Evolutionary conservation across 2,113 vertebrate species (phyloP).

Genomic region (Prolemur simus): DNA sequence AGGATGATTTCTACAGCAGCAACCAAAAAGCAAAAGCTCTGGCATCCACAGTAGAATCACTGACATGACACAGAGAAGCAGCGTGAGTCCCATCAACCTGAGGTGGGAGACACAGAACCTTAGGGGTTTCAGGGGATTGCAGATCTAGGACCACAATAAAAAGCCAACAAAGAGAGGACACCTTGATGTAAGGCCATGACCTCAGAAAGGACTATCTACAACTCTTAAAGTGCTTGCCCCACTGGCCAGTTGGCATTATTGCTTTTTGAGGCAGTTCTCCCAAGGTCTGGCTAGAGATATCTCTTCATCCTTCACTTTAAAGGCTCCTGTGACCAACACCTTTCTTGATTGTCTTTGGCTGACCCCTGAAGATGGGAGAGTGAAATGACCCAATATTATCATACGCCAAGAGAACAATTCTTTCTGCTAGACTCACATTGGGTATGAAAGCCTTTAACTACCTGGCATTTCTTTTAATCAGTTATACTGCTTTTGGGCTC

Average conservation of each 20-base stretch:
- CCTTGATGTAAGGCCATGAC: not conserved
- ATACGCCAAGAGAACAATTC: conserved; percentile 45
- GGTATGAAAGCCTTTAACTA: conserved; percentile 54
- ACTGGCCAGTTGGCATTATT: not conserved
- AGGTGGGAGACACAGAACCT: not conserved
- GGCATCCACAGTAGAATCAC: not conserved
- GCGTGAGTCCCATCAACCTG: too few relatives aligned
- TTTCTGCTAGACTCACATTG: conserved; percentile 40
- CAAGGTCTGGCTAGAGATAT: not conserved
- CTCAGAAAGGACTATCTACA: not conserved
- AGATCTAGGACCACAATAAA: not conserved
- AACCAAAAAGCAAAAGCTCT: not conserved
- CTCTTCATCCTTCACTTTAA: not conserved
- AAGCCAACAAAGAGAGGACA: not conserved
- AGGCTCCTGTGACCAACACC: not conserved
- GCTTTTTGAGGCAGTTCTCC: not conserved
- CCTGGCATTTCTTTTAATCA: conserved; percentile 74
- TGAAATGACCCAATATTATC: not conserved
- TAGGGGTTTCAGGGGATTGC: not conserved
- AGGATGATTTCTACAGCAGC: not conserved
- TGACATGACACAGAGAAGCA: not conserved
- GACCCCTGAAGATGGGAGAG: not conserved
- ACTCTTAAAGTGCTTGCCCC: not conserved
- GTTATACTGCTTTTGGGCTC: conserved; percentile 48
- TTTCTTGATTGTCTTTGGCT: not conserved